phyloP scores from a whole-genome alignment of 2,113 vertebrate genomes.

The Neomonachus schauinslandi region DNA sequence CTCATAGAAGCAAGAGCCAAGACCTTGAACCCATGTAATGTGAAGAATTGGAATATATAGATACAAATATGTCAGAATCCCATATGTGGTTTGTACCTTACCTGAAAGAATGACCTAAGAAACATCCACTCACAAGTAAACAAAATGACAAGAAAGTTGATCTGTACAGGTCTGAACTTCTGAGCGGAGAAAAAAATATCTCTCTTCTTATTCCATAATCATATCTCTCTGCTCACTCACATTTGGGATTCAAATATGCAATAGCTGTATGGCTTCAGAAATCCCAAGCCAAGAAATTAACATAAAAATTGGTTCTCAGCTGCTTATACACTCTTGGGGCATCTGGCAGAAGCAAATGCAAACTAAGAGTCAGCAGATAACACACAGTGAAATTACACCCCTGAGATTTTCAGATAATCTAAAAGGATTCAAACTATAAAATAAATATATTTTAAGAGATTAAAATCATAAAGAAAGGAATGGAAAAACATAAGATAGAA shows the following conservation, averaged over 20 bases:
- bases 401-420: not conserved
- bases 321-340: not conserved
- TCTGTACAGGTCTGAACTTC: not conserved
- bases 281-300: not conserved
- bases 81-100: not conserved
- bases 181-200: not conserved
- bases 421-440: not conserved
- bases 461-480: slow-evolving; percentile 12
- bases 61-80: not conserved
- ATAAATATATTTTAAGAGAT: slow-evolving; percentile 29
- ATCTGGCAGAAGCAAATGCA: not conserved
- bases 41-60: not conserved
- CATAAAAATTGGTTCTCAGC: not conserved
- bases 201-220: not conserved
- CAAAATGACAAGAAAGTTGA: not conserved
- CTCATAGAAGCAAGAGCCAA: not conserved
- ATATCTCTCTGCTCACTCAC: not conserved
- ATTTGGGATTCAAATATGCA: not conserved
- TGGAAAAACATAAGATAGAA: not conserved
- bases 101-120: not conserved
- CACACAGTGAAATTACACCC: not conserved
- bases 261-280: not conserved
- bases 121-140: not conserved
- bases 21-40: not conserved
- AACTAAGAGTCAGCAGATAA: slow-evolving; percentile 9